Base-by-base conservation (phyloP, 2,888 invertebrate genomes). In the Lochmaea crataegi region DNA sequence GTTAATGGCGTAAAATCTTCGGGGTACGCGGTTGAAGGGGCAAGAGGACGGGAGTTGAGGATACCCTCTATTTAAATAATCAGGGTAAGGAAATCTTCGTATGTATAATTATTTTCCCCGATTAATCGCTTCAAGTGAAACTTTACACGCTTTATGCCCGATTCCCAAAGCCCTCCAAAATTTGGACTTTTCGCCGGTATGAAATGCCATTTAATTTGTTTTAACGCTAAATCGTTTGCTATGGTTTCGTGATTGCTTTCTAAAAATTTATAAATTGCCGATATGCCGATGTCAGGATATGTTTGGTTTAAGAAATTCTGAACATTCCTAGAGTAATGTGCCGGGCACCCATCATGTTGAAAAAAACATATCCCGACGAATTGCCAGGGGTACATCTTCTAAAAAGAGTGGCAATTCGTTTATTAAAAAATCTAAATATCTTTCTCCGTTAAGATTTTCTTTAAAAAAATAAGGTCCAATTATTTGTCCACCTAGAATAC, bases 101-200 rank as follows among this genome's bases (percentile, higher is more conserved):
- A 45, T 12, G 45, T 45, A 45, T 45, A 45, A 45, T 45, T 12
- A 45, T 45, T 45, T 45, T 45, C 14, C 14, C 51, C 51, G 7
- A 51, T 51, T 51, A 51, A 7, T 51, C 4, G 11, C n/a, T n/a
- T 51, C 5, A 51, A 51, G 6, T 51, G 51, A 51, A 14, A 42
- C 10, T 63, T 42, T n/a, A 16, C 41, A 12, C 42, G n/a, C 5
- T 22, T n/a, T n/a, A 51, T 51, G 12, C 42, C 42, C 12, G 42
- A 2, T 45, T n/a, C 51, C 51, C 51, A 63, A 1, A 63, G 7
- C 6, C 63, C 42, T 18, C 63, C 45, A 16, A 63, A 63, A 63
- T 63, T 63, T 41, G 63, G 63, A 41, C 38, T 5, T 14, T 38
- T 32, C 14, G 61, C 38, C 6, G 61, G 61, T 16, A 63, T 63